Base-by-base conservation (phyloP, 2,797 vertebrate species). In the Gallinago stenura region DNA sequence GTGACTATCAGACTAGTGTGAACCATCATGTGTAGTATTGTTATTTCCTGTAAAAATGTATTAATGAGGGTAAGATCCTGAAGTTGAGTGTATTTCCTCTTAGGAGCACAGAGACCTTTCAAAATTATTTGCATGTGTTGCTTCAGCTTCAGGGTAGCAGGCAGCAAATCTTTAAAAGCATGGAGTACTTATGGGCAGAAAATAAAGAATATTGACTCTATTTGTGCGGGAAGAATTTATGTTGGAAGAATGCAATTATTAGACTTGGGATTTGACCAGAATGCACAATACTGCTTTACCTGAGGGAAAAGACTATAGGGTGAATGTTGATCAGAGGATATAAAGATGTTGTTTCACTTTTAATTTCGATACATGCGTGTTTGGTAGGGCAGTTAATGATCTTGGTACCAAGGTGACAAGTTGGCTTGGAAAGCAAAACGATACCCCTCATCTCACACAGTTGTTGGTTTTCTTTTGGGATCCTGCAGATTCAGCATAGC, bases 361-460 rank as follows among this genome's bases (percentile, higher is more conserved):
- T 51, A 26, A 30, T 86, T 71, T 71, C n/a, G 11, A 35, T 31
- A 2, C 1, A 1, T 58, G 14, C 4, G 2, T 1, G 2, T n/a
- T 65, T 46, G 50, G 48, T 14, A 41, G n/a, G 9, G 12, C 48
- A 68, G 37, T 12, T 71, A 24, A 51, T 60, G 5, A 62, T 54
- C 16, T 70, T 24, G 37, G 35, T 77, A 78, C 35, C 35, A 45
- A 50, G 56, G n/a, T 54, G 64, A 22, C 35, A 64, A 12, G 46
- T 21, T 60, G 37, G 4, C 54, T 87, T 46, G 45, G 53, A 94
- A 85, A 82, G 26, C 16, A 62, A 66, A 73, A 50, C n/a, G 0
- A n/a, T 21, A 28, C 2, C 10, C 18, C 18, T 71, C 26, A 7
- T n/a, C 41, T 62, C 0, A 0, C 5, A 20, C 12, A 37, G 33